Evolutionary conservation across 2,797 vertebrate species (phyloP), one percentile per base, ranked within the genome.

Genomic region (Spizella passerina): DNA sequence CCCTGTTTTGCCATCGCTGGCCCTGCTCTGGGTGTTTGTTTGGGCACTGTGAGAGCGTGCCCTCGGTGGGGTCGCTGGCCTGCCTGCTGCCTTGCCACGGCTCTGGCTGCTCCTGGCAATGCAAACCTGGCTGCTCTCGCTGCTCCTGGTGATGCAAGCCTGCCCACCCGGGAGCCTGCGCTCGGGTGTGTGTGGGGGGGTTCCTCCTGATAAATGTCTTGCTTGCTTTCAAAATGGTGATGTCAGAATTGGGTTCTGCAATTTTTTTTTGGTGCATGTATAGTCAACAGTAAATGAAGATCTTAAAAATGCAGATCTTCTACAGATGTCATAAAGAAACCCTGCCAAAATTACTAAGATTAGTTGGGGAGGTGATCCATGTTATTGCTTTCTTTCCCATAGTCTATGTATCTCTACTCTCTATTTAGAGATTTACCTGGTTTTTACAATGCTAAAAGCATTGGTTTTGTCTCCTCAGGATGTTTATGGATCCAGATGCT

Each of bases 131-230:
- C 46, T 79, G 32, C 30, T 65, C 47, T 49, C 53, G n/a, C 60
- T 91, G 64, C 69, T 77, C 27, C 57, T 32, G 26, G 7, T 7
- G 10, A 10, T 8, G 13, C 29, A 6, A n/a, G n/a, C 17, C 72
- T 71, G 29, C 38, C 64, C 2, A 1, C 30, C 22, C 39, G 12
- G 29, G 26, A 59, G 20, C 30, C 52, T 86, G 36, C 4, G 1
- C 10, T 70, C 52, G 23, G 5, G 0, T 41, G 0, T 43, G 12
- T n/a, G n/a, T n/a, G 4, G 7, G 9, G 8, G 1, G 1, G 21
- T 50, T 64, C 18, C 44, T 34, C 12, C 39, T 46, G 43, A 22
- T 24, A 49, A 64, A 41, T 30, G 9, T 21, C 4, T 0, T 38
- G 22, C 8, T 49, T 57, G 8, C 32, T 59, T 84, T 72, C 55